Evolutionary conservation across 2,888 invertebrate species (phyloP), one percentile per base, ranked within the genome.

Genomic region (Heliconius cydno): DNA sequence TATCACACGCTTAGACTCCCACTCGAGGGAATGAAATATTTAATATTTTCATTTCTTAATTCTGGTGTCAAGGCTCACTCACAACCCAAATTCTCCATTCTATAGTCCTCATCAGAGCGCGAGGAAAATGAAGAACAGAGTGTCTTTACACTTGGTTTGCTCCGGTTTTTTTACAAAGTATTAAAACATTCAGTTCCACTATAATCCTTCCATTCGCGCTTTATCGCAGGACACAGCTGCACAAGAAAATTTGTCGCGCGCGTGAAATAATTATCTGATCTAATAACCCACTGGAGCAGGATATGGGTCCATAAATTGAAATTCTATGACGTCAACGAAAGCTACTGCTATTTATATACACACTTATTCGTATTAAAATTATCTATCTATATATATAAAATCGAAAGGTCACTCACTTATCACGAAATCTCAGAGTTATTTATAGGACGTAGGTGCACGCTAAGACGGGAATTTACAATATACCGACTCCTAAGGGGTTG

Each of bases 161-260:
- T n/a, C n/a, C n/a, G 10, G 0, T 60, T 60, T n/a, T 2, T 13
- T 28, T 70, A n/a, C 30, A 57, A 88, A 89, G 87, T 87, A 90
- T 89, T 89, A 90, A 90, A 84, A 79, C 19, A 19, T 15, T 46
- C 60, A 70, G 78, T 65, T 75, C 79, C 71, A 67, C 80, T 78
- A 76, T 78, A 77, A 76, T 75, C 78, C 75, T 81, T 74, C 72
- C 74, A 83, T 82, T 81, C 79, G 71, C 85, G 85, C 84, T 89
- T 92, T 94, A 95, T 94, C 94, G 84, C 84, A 85, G 90, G 92
- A 84, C 92, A 85, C 94, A 94, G 94, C 93, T 94, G 94, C 91
- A 89, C 88, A 87, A 86, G 88, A 88, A 89, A 90, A 93, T 92
- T 91, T 92, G 92, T 91, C 92, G 84, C 86, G 87, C 88, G 87